phyloP scores from a whole-genome alignment of 2,113 vertebrate species.

The Bos taurus region ARS-UCD2.0 NC_037352.1:26300501-26301000 shows the following conservation, averaged over 20 bases:
- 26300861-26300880: neutral
- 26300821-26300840: constrained; percentile 39
- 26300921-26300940: neutral
- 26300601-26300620: constrained; percentile 34
- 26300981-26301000: neutral
- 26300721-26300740: constrained; percentile 39
- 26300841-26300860: constrained; percentile 47
- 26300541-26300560: constrained; percentile 85
- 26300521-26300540: constrained; percentile 89
- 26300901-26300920: neutral
- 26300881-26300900: neutral
- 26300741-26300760: constrained; percentile 53
- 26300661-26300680: constrained; percentile 46
- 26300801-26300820: constrained; percentile 23
- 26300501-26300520: constrained; percentile 74
- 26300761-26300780: constrained; percentile 49
- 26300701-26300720: constrained; percentile 40
- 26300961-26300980: neutral
- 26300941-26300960: neutral
- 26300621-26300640: constrained; percentile 71
- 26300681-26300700: constrained; percentile 18
- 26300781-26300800: neutral
- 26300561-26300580: constrained; percentile 87
- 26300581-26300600: neutral
- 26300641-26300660: neutral